Percentiles rank a stretch among this genome's conserved stretches.
These are phyloP conservation scores for Potamarius usumacintae DNA, from an alignment of 2,113 vertebrate genomes.

Conservation along the genomic window DNA sequence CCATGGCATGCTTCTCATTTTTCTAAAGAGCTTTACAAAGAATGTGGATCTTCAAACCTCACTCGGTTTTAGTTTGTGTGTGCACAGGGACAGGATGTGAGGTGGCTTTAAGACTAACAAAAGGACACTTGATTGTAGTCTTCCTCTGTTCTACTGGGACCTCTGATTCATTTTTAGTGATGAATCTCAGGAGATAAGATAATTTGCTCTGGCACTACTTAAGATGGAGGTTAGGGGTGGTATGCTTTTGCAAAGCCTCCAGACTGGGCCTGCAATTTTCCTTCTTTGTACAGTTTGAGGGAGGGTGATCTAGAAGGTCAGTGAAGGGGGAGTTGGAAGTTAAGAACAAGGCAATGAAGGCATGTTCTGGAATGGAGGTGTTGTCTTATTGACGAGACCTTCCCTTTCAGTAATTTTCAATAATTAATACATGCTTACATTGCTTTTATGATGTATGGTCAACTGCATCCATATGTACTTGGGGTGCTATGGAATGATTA, in stretches of 20 bases:
- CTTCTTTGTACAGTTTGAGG: conserved; percentile 8
- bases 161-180: conserved; percentile 19
- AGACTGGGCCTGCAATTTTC: conserved; percentile 1
- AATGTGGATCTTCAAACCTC: conserved; percentile 11
- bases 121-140: conserved; percentile 25
- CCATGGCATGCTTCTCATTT: not conserved
- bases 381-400: not conserved
- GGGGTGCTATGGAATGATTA: conserved; percentile 14
- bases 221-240: conserved; percentile 8
- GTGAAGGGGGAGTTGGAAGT: conserved; percentile 24
- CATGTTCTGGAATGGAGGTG: not conserved
- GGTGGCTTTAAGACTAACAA: conserved; percentile 12
- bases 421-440: not conserved
- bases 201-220: not conserved
- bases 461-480: conserved; percentile 20
- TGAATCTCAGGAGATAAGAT: conserved; percentile 22
- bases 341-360: not conserved
- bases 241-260: conserved; percentile 9
- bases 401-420: not conserved
- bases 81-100: conserved; percentile 11
- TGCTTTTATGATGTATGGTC: not conserved
- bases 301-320: not conserved
- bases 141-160: conserved; percentile 35
- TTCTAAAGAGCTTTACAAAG: conserved; percentile 34
- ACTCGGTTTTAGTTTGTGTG: not conserved